These are phyloP conservation scores for Polydrusus pterygomalis DNA, from an alignment of 2,888 invertebrate species.

Conservation along the genomic window DNA sequence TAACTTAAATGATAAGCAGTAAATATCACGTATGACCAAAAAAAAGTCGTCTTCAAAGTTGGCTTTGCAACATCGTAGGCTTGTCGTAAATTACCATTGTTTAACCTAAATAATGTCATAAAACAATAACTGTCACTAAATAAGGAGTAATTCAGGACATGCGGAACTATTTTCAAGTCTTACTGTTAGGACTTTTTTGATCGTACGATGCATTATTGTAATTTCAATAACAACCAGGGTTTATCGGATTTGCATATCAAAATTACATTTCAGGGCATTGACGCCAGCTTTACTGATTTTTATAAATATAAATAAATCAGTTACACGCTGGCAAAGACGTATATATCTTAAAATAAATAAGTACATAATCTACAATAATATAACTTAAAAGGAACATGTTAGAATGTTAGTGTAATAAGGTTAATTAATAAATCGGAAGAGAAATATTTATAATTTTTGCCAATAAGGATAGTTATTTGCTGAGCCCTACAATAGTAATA, in stretches of 20 bases:
- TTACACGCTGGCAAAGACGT: too few relatives aligned
- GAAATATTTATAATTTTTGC: constrained; percentile 5
- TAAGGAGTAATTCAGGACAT: too few relatives aligned
- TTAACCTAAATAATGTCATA: too few relatives aligned
- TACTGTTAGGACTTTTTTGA: too few relatives aligned
- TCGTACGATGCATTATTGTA: not conserved
- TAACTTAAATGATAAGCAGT: not conserved
- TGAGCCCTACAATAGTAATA: not conserved
- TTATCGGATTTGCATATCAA: not conserved
- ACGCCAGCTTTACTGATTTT: not conserved
- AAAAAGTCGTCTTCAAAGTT: too few relatives aligned
- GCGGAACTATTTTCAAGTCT: too few relatives aligned
- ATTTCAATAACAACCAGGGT: not conserved
- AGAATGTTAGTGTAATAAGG: constrained; percentile 1
- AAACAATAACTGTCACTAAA: too few relatives aligned
- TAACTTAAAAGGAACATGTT: constrained; percentile 29
- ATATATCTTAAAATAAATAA: not conserved
- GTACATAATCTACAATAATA: constrained; percentile 12
- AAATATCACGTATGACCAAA: too few relatives aligned
- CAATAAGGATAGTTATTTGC: constrained; percentile 20
- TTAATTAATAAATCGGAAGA: constrained; percentile 2
- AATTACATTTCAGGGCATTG: not conserved
- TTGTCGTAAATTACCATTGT: too few relatives aligned
- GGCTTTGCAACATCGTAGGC: too few relatives aligned
- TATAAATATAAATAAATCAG: not conserved